Percentiles rank a stretch among this genome's conserved stretches.
These are phyloP conservation scores for Ctenoplectra terminalis DNA, from an alignment of 1,140 invertebrate species.

Conservation along the genomic window DNA sequence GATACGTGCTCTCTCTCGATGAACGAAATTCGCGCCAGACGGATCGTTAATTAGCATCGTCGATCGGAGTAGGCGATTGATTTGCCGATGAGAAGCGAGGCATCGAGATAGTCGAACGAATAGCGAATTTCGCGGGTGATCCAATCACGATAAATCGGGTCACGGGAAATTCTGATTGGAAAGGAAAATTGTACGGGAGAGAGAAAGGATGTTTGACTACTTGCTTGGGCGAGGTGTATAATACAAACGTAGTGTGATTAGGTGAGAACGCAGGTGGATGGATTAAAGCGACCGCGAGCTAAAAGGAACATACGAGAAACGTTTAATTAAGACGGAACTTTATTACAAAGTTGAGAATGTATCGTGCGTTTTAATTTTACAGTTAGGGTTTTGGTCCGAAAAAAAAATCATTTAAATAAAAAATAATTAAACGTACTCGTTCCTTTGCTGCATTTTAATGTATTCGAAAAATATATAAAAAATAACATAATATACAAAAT, in stretches of 20 bases:
- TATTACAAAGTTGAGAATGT: not conserved
- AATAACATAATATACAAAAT: no score
- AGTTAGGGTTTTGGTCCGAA: no score
- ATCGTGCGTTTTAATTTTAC: no score
- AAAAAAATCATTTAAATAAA: not conserved
- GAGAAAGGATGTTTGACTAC: not conserved
- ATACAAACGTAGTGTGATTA: not conserved
- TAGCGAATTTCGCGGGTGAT: not conserved
- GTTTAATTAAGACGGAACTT: constrained; percentile 4
- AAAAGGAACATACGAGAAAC: not conserved
- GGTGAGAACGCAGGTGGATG: not conserved
- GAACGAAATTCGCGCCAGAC: not conserved
- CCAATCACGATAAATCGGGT: constrained; percentile 1
- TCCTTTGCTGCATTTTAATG: not conserved
- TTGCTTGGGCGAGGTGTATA: not conserved
- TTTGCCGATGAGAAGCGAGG: not conserved
- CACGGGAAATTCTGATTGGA: constrained; percentile 2
- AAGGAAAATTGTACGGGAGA: not conserved
- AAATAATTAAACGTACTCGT: not conserved
- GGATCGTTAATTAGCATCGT: constrained; percentile 32
- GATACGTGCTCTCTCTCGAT: not conserved
- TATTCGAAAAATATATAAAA: not conserved
- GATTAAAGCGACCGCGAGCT: not conserved
- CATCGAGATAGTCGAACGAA: not conserved
- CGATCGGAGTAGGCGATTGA: not conserved